A percentile compares a stretch with the other conserved stretches of the same genome.
These are phyloP conservation scores for Monopterus albus DNA, from an alignment of 2,113 vertebrate genomes.

Conservation along the genomic window DNA sequence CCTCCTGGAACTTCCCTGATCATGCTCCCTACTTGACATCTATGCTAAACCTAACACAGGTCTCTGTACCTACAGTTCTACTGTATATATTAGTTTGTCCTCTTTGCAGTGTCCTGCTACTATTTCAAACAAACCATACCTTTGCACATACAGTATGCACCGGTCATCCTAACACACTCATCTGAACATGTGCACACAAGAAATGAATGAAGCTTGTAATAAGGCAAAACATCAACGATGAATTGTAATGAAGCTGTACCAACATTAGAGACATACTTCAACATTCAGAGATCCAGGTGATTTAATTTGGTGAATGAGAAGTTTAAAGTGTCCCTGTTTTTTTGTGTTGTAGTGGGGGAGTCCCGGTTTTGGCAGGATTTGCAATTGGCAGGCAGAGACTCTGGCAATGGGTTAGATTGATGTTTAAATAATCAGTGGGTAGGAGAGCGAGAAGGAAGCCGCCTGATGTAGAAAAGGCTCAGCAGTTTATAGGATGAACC, in stretches of 20 bases:
- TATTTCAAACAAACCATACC: conserved; percentile 18
- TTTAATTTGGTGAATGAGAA: conserved; percentile 6
- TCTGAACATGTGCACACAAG: not conserved
- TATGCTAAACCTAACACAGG: not conserved
- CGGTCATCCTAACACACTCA: conserved; percentile 2
- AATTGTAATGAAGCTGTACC: not conserved
- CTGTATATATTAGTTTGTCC: not conserved
- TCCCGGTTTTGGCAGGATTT: conserved; percentile 6
- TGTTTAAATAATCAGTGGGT: not conserved
- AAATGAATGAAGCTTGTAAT: not conserved
- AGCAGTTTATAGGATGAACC: not conserved
- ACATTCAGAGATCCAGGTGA: conserved; percentile 26
- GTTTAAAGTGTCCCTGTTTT: not conserved
- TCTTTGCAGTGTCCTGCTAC: conserved; percentile 7
- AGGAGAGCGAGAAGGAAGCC: conserved; percentile 23
- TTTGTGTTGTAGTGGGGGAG: not conserved
- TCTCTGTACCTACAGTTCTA: not conserved
- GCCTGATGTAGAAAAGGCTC: conserved; percentile 16
- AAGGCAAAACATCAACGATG: not conserved
- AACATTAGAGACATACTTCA: conserved; percentile 17
- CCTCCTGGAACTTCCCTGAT: not conserved
- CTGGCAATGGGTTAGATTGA: not conserved
- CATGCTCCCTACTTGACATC: not conserved
- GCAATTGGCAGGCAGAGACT: conserved; percentile 27
- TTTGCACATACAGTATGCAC: not conserved